Conservation (phyloP, 2,888 invertebrate species). For the Zygogramma bicolorata region DNA sequence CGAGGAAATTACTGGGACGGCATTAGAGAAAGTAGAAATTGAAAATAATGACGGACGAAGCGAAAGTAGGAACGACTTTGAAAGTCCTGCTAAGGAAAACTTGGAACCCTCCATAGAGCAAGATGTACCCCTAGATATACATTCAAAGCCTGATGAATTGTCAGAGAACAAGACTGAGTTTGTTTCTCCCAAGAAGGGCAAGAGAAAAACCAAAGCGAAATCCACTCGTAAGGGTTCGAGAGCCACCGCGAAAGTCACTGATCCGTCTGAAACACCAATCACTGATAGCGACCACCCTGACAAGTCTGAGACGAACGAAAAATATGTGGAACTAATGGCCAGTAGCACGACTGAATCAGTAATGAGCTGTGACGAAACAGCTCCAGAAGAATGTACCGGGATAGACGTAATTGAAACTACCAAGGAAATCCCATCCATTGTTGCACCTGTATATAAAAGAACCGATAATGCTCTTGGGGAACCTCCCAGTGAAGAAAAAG, state of each 20-base stretch:
- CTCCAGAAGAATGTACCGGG: background rate
- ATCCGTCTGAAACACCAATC: background rate
- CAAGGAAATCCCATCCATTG: background rate
- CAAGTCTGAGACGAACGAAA: too few relatives aligned
- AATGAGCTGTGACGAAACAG: background rate
- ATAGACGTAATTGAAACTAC: background rate
- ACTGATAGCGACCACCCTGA: background rate
- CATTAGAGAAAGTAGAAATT: background rate
- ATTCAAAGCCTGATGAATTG: too few relatives aligned
- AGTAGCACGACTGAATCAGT: background rate
- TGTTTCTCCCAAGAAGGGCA: background rate
- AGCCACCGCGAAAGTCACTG: background rate
- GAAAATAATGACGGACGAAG: background rate
- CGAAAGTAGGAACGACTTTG: background rate
- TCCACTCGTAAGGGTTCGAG: background rate
- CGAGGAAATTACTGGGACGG: background rate
- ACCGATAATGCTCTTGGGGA: background rate
- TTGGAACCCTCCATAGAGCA: background rate
- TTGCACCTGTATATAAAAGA: background rate
- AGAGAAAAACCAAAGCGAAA: background rate
- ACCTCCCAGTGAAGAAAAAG: slow-evolving; percentile 19
- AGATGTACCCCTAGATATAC: background rate
- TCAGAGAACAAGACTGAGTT: background rate
- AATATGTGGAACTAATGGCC: background rate
- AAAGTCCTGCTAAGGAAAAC: background rate